Base-by-base conservation (phyloP, 2,888 invertebrate genomes). In the Lasioglossum vierecki region DNA sequence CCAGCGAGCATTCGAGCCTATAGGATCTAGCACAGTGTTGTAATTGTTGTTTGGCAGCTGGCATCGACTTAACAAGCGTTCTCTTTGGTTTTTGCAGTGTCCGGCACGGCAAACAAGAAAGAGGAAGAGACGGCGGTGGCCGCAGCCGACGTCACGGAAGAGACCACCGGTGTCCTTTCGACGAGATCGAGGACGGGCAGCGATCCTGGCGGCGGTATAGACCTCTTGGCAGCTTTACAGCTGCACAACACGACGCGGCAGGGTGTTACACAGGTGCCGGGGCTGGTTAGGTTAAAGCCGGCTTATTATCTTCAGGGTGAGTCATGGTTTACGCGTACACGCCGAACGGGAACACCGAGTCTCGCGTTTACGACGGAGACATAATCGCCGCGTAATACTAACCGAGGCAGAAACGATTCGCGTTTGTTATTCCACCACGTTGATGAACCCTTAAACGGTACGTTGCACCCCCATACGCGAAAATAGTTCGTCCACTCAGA, bases 211-310 rank as follows among this genome's bases (percentile, higher is more conserved):
- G 95, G 95, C 94, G 91, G 96, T 93, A 97, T 98, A 96, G 98
- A 98, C 95, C 96, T 98, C 95, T 96, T 98, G 95, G 97, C 97
- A 95, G 97, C 97, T 94, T 96, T 98, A 95, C 97, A 97, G 95
- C 96, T 97, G 95, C 97, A 97, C 96, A 97, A 97, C 96, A 97
- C 96, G 95, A 96, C 97, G 93, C 96, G 96, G 94, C 96, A 96
- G 95, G 97, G 97, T 93, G 97, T 97, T 93, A 96, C 96, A 92
- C 95, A 96, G 94, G 96, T 96, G 89, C 96, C 96, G 94, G 97
- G 97, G 93, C 96, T 97, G 95, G 96, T 97, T 95, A 96, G 96
- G 93, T 96, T 97, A 94, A 96, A 96, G 93, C 97, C 97, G 93
- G 97, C 97, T 91, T 97, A 97, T 95, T 96, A 96, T 93, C 96